These are phyloP conservation scores for Ptiloglossa arizonensis DNA, from an alignment of 1,140 invertebrate species.

Conservation along the genomic window DNA sequence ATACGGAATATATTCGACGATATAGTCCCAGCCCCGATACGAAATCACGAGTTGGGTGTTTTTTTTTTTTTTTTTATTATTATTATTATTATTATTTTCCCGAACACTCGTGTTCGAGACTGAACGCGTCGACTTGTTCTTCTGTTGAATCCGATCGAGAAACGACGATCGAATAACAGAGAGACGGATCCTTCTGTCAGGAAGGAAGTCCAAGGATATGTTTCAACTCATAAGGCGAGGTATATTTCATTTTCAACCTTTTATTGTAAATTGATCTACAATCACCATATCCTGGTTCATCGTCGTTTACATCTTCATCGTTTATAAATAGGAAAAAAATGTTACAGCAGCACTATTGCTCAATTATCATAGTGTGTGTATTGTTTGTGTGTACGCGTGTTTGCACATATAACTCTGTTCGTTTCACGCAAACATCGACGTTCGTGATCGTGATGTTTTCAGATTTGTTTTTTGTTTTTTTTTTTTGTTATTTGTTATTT, in stretches of 20 bases:
- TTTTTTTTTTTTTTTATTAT: too few relatives aligned
- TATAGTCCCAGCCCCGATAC: too few relatives aligned
- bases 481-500: not conserved
- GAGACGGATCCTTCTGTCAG: slow-evolving; percentile 22
- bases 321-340: slow-evolving; percentile 76
- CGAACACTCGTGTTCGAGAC: too few relatives aligned
- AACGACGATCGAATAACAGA: slow-evolving; percentile 29
- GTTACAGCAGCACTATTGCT: slow-evolving; percentile 64
- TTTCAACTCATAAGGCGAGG: slow-evolving; percentile 46
- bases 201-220: slow-evolving; percentile 53
- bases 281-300: slow-evolving; percentile 67
- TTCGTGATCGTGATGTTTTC: not conserved
- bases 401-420: slow-evolving; percentile 34
- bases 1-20: too few relatives aligned
- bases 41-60: too few relatives aligned
- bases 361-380: slow-evolving; percentile 43
- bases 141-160: not conserved
- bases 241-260: slow-evolving; percentile 67
- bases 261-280: slow-evolving; percentile 79
- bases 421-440: slow-evolving; percentile 4
- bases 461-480: not conserved
- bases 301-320: slow-evolving; percentile 68
- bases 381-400: slow-evolving; percentile 5
- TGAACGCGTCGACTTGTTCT: too few relatives aligned
- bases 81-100: too few relatives aligned